Conservation (phyloP, 2,888 invertebrate genomes). For the Arctia plantaginis region DNA sequence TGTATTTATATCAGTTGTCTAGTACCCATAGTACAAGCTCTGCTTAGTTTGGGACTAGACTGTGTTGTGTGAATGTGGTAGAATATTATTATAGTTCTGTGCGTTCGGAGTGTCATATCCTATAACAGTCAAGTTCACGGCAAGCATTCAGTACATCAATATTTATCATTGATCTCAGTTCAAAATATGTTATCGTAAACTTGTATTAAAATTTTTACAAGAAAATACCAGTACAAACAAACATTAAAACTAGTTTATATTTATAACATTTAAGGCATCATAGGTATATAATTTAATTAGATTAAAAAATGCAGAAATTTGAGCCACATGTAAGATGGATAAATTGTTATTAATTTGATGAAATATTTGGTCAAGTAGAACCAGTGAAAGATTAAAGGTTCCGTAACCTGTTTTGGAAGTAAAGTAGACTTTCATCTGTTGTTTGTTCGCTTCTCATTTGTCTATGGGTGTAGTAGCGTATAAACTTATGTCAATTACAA, state of each 20-base stretch:
- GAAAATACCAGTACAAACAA: neutral
- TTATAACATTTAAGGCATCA: conserved; percentile 1
- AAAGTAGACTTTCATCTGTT: too few relatives aligned
- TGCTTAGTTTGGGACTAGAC: too few relatives aligned
- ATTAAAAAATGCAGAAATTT: conserved; percentile 46
- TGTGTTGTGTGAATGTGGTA: neutral
- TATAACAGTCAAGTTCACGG: neutral
- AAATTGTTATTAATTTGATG: conserved; percentile 35
- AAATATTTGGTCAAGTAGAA: conserved; percentile 14
- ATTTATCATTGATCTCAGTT: neutral
- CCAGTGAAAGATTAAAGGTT: conserved; percentile 16
- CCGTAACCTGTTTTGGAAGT: conserved; percentile 15
- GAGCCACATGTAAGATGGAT: conserved; percentile 28
- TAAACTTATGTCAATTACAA: too few relatives aligned
- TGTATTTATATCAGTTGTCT: too few relatives aligned
- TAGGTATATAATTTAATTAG: conserved; percentile 28
- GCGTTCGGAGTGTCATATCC: neutral
- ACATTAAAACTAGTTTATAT: conserved; percentile 5
- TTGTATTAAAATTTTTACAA: conserved; percentile 7
- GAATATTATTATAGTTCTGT: neutral
- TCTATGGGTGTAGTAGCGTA: too few relatives aligned
- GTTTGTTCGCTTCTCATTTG: too few relatives aligned
- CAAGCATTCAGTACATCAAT: neutral
- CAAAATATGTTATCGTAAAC: neutral
- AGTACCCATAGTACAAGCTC: too few relatives aligned